These are phyloP conservation scores for Siniperca knerii DNA, from an alignment of 2,113 vertebrate genomes.

Conservation along the genomic window DNA sequence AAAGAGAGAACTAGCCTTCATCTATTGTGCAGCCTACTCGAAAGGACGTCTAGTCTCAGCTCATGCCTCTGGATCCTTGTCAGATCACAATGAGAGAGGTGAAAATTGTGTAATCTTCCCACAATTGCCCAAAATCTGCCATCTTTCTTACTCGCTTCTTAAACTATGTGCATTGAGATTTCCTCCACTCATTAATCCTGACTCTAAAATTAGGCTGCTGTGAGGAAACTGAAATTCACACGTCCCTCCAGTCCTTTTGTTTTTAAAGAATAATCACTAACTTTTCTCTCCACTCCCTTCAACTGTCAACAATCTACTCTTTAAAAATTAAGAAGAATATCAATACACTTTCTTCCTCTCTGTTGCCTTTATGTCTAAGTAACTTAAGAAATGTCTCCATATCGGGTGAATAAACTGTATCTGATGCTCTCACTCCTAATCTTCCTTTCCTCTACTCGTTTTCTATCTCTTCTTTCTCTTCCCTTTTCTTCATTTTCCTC, in stretches of 20 bases:
- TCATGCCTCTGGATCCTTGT: not conserved
- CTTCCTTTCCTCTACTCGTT: not conserved
- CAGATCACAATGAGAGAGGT: not conserved
- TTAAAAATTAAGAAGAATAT: not conserved
- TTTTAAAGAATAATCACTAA: not conserved
- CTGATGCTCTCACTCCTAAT: not conserved
- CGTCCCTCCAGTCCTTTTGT: not conserved
- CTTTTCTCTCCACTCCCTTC: not conserved
- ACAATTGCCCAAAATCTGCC: conserved; percentile 24
- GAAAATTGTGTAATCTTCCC: conserved; percentile 29
- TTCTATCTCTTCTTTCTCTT: not conserved
- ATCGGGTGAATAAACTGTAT: too few relatives aligned
- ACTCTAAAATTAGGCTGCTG: conserved; percentile 1
- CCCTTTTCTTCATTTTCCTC: not conserved
- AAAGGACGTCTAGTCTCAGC: not conserved
- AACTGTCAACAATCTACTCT: not conserved
- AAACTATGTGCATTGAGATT: not conserved
- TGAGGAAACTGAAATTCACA: not conserved
- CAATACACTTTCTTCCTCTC: not conserved
- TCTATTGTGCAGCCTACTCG: not conserved
- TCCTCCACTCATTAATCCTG: not conserved
- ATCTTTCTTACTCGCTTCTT: conserved; percentile 2
- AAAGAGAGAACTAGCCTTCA: not conserved
- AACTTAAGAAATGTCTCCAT: too few relatives aligned
- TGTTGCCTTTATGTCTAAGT: too few relatives aligned